Conservation (phyloP, 2,888 invertebrate species). For the Erebia aethiops region DNA sequence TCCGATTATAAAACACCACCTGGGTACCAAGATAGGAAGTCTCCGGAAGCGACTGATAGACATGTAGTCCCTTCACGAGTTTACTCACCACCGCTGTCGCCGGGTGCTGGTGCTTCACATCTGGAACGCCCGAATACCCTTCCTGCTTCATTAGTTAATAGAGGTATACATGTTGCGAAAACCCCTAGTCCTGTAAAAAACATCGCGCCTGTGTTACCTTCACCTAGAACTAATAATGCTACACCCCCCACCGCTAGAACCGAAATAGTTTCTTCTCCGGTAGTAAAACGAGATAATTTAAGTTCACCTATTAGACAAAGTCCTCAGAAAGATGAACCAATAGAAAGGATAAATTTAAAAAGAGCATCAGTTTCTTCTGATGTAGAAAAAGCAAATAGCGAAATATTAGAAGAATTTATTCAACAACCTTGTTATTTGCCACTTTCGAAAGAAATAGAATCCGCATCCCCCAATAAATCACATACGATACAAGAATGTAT, state of each 20-base stretch:
- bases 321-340: slow-evolving; percentile 47
- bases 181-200: slow-evolving; percentile 76
- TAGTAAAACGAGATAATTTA: slow-evolving; percentile 56
- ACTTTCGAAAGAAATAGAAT: slow-evolving; percentile 54
- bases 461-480: slow-evolving; percentile 49
- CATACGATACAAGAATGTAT: slow-evolving; percentile 26
- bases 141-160: slow-evolving; percentile 67
- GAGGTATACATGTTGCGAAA: slow-evolving; percentile 65
- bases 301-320: slow-evolving; percentile 55
- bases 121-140: slow-evolving; percentile 71
- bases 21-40: slow-evolving; percentile 67
- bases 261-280: slow-evolving; percentile 56
- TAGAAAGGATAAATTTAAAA: slow-evolving; percentile 54
- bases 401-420: slow-evolving; percentile 38
- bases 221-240: slow-evolving; percentile 56
- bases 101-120: slow-evolving; percentile 84
- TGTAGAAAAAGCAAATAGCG: slow-evolving; percentile 45
- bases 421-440: slow-evolving; percentile 35
- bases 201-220: slow-evolving; percentile 59
- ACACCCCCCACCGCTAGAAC: slow-evolving; percentile 57
- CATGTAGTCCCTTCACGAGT: slow-evolving; percentile 73
- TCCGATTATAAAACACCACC: slow-evolving; percentile 64
- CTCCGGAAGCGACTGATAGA: slow-evolving; percentile 66
- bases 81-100: slow-evolving; percentile 79
- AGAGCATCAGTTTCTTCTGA: slow-evolving; percentile 57